Percentiles rank a stretch among this genome's conserved stretches.
Evolutionary conservation across 2,113 vertebrate genomes (phyloP).

Genomic region (Neodontobutis hainanensis): DNA sequence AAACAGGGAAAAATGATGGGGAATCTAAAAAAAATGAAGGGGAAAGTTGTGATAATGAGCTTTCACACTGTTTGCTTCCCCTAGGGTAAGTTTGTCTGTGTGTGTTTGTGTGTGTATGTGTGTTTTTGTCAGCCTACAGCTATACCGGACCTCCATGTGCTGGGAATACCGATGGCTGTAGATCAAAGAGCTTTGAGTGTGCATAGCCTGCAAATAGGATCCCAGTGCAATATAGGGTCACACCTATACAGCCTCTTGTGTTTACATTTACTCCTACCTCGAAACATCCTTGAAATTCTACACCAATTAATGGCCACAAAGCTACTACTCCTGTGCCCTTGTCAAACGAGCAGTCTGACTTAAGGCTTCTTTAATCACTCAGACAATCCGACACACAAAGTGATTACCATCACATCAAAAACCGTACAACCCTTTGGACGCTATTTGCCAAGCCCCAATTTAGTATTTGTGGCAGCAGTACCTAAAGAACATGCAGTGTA

Average conservation of each 20-base stretch:
- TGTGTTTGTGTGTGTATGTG: constrained; percentile 14
- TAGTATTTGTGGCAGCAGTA: constrained; percentile 38
- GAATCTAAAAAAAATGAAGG: constrained; percentile 45
- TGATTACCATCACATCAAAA: constrained; percentile 58
- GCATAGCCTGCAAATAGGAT: constrained; percentile 60
- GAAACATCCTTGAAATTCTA: not conserved
- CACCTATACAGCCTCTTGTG: constrained; percentile 9
- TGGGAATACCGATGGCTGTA: constrained; percentile 61
- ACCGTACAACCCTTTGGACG: constrained; percentile 10
- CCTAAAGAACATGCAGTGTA: constrained; percentile 33
- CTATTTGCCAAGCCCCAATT: constrained; percentile 42
- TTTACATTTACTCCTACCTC: constrained; percentile 28
- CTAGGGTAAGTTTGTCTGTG: constrained; percentile 36
- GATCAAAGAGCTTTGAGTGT: constrained; percentile 65
- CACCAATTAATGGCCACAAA: constrained; percentile 6
- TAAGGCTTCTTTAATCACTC: constrained; percentile 46
- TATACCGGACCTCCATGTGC: constrained; percentile 63
- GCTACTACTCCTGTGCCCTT: constrained; percentile 21
- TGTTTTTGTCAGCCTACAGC: constrained; percentile 65
- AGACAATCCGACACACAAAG: constrained; percentile 27
- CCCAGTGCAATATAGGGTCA: constrained; percentile 44
- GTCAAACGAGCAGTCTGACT: constrained; percentile 46
- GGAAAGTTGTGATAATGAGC: constrained; percentile 66
- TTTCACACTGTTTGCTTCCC: constrained; percentile 59
- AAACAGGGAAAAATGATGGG: constrained; percentile 34